Evolutionary conservation across 2,113 vertebrate species (phyloP).

Genomic region (Ciconia boyciana): DNA sequence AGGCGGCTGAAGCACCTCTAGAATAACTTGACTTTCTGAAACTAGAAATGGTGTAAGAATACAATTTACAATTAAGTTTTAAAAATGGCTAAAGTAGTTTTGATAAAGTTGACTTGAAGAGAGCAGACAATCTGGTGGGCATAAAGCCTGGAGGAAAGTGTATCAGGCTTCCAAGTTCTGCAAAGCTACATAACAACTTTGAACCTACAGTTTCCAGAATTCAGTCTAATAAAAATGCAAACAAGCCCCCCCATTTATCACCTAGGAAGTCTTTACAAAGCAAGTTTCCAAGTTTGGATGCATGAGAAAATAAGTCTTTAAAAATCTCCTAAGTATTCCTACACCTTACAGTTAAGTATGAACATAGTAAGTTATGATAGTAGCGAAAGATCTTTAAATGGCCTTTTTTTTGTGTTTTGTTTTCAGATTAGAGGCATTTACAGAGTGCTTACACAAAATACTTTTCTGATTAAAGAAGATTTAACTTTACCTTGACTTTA

Average conservation of each 20-base stretch:
- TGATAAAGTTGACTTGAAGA: not conserved
- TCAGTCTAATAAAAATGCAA: not conserved
- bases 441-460: not conserved
- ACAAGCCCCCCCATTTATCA: not conserved
- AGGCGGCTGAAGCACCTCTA: not conserved
- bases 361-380: not conserved
- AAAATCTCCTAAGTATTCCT: not conserved
- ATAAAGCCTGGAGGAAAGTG: not conserved
- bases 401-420: not conserved
- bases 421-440: not conserved
- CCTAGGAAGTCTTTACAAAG: not conserved
- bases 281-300: not conserved
- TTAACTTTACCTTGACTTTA: slow-evolving; percentile 49
- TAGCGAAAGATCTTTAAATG: not conserved
- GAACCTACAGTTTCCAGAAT: not conserved
- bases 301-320: not conserved
- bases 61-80: not conserved
- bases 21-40: not conserved
- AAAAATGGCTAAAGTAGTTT: not conserved
- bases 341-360: not conserved
- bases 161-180: not conserved
- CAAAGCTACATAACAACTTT: not conserved
- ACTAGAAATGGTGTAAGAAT: not conserved
- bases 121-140: not conserved
- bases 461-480: not conserved